phyloP scores from a whole-genome alignment of 2,113 vertebrate species.

The Quiscalus mexicanus region DNA sequence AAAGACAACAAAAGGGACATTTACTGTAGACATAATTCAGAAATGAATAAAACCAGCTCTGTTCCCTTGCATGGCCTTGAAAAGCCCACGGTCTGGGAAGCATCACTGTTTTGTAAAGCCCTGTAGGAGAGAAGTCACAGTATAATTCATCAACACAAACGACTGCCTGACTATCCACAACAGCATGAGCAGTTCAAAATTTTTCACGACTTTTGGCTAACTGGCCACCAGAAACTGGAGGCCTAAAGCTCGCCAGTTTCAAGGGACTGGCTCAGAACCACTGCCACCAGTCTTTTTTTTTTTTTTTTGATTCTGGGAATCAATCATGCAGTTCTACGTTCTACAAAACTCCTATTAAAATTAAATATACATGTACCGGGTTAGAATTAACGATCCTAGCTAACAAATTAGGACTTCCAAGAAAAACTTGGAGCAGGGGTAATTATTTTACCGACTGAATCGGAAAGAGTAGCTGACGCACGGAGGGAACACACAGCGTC shows the following conservation, averaged over 20 bases:
- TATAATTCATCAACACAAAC: background rate
- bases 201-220: background rate
- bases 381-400: background rate
- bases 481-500: background rate
- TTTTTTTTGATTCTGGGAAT: background rate
- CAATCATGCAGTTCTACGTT: background rate
- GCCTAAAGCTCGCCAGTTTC: background rate
- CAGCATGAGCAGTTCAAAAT: background rate
- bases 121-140: background rate
- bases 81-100: background rate
- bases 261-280: background rate
- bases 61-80: background rate
- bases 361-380: rapidly evolving
- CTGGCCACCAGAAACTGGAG: too few species aligned
- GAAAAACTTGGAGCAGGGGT: background rate
- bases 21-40: background rate
- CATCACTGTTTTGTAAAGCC: background rate
- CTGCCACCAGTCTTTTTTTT: too few species aligned
- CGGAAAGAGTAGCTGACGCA: background rate
- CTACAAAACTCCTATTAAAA: background rate
- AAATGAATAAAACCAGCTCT: background rate
- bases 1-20: background rate
- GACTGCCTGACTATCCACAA: background rate
- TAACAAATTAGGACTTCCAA: rapidly evolving
- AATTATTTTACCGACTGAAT: background rate